Evolutionary conservation across 64 coral and sea anemone species (phyloP).

Genomic region (Anthopleura sola): DNA sequence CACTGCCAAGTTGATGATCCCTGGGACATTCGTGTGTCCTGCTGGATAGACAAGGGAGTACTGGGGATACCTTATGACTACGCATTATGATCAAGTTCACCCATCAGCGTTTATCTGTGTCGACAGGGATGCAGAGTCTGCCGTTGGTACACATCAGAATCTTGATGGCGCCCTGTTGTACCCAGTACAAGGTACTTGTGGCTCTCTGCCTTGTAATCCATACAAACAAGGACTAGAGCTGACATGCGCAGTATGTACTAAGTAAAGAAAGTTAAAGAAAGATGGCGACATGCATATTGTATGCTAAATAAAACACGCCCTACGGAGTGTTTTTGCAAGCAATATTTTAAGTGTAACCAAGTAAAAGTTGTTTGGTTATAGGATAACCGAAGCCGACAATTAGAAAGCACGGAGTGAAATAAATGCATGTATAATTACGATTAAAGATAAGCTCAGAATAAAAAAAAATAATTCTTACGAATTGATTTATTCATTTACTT

Average conservation of each 20-base stretch:
- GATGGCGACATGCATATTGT: too few species aligned
- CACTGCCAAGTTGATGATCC: slow-evolving; percentile 49
- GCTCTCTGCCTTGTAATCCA: slow-evolving; percentile 14
- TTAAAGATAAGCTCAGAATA: too few species aligned
- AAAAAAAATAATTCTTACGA: too few species aligned
- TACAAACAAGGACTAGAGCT: slow-evolving; percentile 9
- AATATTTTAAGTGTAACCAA: too few species aligned
- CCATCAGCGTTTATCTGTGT: slow-evolving; percentile 11
- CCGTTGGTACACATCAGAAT: neutral
- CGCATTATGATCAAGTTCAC: neutral
- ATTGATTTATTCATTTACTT: too few species aligned
- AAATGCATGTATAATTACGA: too few species aligned
- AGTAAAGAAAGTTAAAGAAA: neutral
- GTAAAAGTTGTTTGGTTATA: too few species aligned
- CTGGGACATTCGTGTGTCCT: slow-evolving; percentile 41
- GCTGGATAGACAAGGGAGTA: slow-evolving; percentile 47
- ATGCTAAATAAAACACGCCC: too few species aligned
- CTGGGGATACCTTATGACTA: slow-evolving; percentile 42
- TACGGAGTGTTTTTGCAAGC: too few species aligned
- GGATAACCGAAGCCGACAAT: too few species aligned
- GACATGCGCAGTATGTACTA: slow-evolving; percentile 42
- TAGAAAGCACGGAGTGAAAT: too few species aligned
- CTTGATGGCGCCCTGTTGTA: slow-evolving; percentile 18
- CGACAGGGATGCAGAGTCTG: neutral
- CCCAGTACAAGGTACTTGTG: slow-evolving; percentile 32